These are phyloP conservation scores for Belgica antarctica DNA, from an alignment of 2,888 invertebrate species.

Conservation along the genomic window DNA sequence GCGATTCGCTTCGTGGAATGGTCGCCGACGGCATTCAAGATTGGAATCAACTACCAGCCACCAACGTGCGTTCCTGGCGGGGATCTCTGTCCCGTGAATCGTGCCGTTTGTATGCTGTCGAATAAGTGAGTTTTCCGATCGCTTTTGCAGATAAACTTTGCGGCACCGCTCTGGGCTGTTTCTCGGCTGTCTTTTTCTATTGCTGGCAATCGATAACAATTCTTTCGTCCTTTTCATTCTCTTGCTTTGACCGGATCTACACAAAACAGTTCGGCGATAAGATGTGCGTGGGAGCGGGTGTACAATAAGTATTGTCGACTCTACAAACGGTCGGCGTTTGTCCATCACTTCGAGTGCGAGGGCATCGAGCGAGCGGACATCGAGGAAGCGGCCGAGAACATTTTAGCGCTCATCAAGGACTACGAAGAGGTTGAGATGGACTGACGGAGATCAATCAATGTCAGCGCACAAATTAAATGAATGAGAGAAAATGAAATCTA, in stretches of 20 bases:
- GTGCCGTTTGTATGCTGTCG: slow-evolving; percentile 81
- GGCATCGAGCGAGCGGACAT: slow-evolving; percentile 71
- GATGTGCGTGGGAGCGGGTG: slow-evolving; percentile 76
- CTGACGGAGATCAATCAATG: neutral
- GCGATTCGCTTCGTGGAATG: slow-evolving; percentile 75
- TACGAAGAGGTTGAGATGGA: slow-evolving; percentile 64
- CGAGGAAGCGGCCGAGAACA: slow-evolving; percentile 61
- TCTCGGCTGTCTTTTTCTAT: neutral
- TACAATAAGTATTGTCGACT: slow-evolving; percentile 77
- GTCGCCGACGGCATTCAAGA: slow-evolving; percentile 80
- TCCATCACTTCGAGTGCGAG: slow-evolving; percentile 80
- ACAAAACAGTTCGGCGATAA: slow-evolving; percentile 65
- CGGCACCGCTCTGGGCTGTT: neutral
- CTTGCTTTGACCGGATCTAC: too few species aligned
- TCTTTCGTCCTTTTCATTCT: neutral
- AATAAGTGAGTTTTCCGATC: slow-evolving; percentile 61
- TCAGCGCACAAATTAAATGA: neutral
- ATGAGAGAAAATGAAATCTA: neutral
- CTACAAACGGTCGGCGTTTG: slow-evolving; percentile 79
- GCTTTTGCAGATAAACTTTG: neutral
- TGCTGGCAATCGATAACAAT: neutral
- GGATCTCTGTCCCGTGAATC: slow-evolving; percentile 69
- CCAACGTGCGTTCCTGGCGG: slow-evolving; percentile 74
- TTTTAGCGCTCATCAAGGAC: slow-evolving; percentile 64
- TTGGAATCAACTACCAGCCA: slow-evolving; percentile 72